Evolutionary conservation across 2,113 vertebrate genomes (phyloP), one percentile per base, ranked within the genome.

Genomic region (Scolopax mira): DNA sequence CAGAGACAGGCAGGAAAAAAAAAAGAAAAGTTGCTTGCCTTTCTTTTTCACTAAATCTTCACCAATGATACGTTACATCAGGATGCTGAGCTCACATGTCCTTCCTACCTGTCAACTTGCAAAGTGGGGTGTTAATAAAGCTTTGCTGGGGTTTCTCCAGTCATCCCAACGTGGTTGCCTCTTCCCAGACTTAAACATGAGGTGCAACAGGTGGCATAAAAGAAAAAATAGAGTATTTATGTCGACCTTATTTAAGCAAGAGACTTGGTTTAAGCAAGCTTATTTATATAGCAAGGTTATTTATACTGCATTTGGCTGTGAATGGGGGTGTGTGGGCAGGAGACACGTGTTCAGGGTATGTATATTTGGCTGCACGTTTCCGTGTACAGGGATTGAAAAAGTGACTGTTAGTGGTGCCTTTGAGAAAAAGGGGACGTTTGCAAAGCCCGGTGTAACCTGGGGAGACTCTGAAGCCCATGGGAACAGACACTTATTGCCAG

Each of bases 191-290:
- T 96, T 65, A 81, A 84, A 81, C 14, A 31, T 37, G 66, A 69
- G 54, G 65, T 84, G 54, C 79, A 88, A 60, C 48, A 83, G 62
- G 82, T 83, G 72, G n/a, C n/a, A 72, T 37, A 61, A 71, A 69
- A 64, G 58, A 46, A 51, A 65, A 22, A 46, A 65, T 65, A 58
- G 39, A 37, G 22, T 93, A 48, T 93, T 83, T 86, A 14, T 93
- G 57, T 54, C n/a, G 49, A 58, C 55, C 46, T 90, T 84, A 74
- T 94, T 96, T 89, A 88, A 96, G 83, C 61, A 92, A 57, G 90
- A 83, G 46, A 22, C 35, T 96, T 90, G 57, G 42, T 90, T 95
- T 95, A 90, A 96, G 65, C 60, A 62, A 90, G 60, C 12, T 64
- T 92, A 84, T 95, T 95, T 96, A 77, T 93, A 31, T 5, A 66